phyloP scores from a whole-genome alignment of 2,888 invertebrate genomes.

The Anagyrus pseudococci region DNA sequence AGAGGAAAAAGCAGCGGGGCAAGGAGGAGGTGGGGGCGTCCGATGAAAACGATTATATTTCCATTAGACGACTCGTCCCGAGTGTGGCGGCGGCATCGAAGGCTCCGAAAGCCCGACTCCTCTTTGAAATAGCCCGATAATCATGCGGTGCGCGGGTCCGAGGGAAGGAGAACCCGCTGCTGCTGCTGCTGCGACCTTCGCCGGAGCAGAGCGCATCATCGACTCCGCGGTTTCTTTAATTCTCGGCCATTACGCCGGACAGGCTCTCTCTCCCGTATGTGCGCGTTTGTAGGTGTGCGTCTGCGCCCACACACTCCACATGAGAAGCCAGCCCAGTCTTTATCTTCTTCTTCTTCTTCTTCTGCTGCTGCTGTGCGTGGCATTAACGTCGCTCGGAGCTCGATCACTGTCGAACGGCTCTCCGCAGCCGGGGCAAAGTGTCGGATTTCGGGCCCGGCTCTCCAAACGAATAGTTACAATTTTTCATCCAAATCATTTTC shows the following conservation, averaged over 20 bases:
- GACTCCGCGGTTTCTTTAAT: conserved; percentile 48
- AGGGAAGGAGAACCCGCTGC: no score
- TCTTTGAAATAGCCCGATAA: no score
- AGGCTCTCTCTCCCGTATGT: no score
- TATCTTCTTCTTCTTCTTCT: no score
- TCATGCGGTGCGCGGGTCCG: no score
- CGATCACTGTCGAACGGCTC: conserved; percentile 30
- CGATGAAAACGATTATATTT: conserved; percentile 50
- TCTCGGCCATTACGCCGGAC: no score
- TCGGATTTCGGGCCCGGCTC: conserved; percentile 20
- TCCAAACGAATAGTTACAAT: conserved; percentile 28
- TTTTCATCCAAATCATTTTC: conserved; percentile 35
- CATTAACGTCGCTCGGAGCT: conserved; percentile 26
- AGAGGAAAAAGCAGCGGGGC: conserved; percentile 10
- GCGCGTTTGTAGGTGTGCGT: no score
- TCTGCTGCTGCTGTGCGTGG: no score
- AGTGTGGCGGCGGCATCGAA: conserved; percentile 1
- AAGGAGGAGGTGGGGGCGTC: conserved; percentile 4
- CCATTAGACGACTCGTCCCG: conserved; percentile 46
- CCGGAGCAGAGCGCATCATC: conserved; percentile 45
- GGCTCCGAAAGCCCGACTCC: conserved; percentile 21
- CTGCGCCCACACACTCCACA: no score
- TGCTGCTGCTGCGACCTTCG: no score
- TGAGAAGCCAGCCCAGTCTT: no score
- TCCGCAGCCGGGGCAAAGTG: conserved; percentile 9